These are phyloP conservation scores for Calypte anna DNA, from an alignment of 2,113 vertebrate genomes.

Conservation along the genomic window DNA sequence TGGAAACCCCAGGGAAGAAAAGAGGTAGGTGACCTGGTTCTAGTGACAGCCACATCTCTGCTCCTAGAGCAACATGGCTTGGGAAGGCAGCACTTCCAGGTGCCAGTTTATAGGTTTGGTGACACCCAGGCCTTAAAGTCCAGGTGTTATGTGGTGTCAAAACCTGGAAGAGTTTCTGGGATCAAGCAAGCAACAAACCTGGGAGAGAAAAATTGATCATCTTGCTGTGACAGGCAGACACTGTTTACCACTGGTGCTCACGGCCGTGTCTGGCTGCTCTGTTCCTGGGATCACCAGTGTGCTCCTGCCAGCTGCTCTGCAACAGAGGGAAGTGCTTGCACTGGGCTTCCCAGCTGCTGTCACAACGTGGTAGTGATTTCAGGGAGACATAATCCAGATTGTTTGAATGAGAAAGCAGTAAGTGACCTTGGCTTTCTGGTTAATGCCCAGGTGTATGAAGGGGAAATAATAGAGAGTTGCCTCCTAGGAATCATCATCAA, in stretches of 20 bases:
- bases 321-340: background rate
- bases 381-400: conserved; percentile 25
- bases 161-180: background rate
- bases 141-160: accelerated
- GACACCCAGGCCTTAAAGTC: background rate
- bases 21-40: background rate
- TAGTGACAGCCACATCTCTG: background rate
- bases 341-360: conserved; percentile 8
- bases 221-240: accelerated
- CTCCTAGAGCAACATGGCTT: background rate
- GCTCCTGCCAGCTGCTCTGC: background rate
- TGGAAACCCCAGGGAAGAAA: background rate
- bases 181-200: background rate
- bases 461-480: background rate
- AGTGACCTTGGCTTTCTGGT: conserved; percentile 55
- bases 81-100: background rate
- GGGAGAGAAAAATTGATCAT: accelerated
- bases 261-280: background rate
- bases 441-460: conserved; percentile 51
- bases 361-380: conserved; percentile 22
- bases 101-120: background rate
- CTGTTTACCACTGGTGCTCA: background rate
- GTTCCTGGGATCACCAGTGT: background rate
- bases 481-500: conserved; percentile 9
- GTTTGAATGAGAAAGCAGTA: conserved; percentile 40